Evolutionary conservation across 2,797 vertebrate genomes (phyloP), one percentile per base, ranked within the genome.

Genomic region (Gila robusta): DNA sequence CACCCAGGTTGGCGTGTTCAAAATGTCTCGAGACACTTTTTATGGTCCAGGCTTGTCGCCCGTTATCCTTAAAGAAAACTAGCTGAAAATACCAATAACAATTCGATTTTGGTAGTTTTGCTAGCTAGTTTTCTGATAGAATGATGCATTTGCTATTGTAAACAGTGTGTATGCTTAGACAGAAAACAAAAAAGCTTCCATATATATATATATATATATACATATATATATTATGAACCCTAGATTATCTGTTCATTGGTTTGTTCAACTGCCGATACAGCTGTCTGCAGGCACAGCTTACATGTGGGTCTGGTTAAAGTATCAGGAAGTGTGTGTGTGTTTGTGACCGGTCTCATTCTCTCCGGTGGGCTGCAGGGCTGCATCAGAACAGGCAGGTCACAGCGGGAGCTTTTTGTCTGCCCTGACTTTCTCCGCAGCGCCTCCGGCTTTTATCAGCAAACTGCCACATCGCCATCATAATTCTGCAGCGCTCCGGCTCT

Each of bases 401-500:
- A 83, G 56, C 56, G 6, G 56, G 56, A 64, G 56, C 21, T 83
- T 37, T 83, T 64, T 76, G 82, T 76, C 41, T 76, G 71, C 41
- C 26, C 39, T 83, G 39, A 23, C 70, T 64, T 62, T n/a, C 12
- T 66, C 56, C 35, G 56, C 37, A 62, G 54, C 5, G 67, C 80
- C 74, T 83, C 56, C 3, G 83, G 59, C n/a, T 78, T 56, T 73
- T 69, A 70, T 26, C 77, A 56, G 21, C 64, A 26, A 47, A 69
- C 41, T 28, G 56, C 76, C 66, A 73, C 62, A 84, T 85, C 39
- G 14, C 66, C 70, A 79, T 85, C 73, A 84, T 82, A 73, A 88
- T 82, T 86, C 81, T 81, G 41, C 26, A 47, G 37, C 41, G 41
- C 78, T 71, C 67, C 47, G 3, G 26, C 70, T 71, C 67, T 52